Base-by-base conservation (phyloP, 2,113 vertebrate genomes). In the Vulpes vulpes region DNA sequence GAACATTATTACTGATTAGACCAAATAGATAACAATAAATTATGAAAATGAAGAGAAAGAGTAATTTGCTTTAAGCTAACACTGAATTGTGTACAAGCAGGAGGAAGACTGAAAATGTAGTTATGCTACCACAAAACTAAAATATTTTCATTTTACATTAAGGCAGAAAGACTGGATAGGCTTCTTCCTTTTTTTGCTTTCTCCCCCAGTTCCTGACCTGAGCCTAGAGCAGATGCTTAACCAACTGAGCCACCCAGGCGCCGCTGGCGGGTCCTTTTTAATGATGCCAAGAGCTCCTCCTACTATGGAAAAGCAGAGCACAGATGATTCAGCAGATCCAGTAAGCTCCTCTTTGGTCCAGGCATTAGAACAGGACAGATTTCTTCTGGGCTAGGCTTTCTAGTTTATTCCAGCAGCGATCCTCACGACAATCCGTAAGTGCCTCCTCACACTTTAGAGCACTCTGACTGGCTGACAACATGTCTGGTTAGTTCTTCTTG, bases 381-480 rank as follows among this genome's bases (percentile, higher is more conserved):
- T 20, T 76, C 71, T 60, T 80, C 57, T 53, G 8, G 25, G 8
- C 9, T 32, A 43, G 69, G 7, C 22, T 20, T 89, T 93, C 25
- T 84, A 30, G 27, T 43, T 81, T 53, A 89, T 90, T 87, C 91
- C 64, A 55, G 16, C n/a, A 25, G 38, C 16, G 17, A 22, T 38
- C 60, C 60, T 76, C 38, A 35, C 20, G 64, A 65, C 38, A 84
- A 69, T 35, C 89, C 84, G 55, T 38, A 9, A 92, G 60, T 25
- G 12, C 60, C 11, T 15, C 11, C 3, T 80, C 8, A 43, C 32
- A 23, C 65, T 65, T 80, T 64, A 57, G 25, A 55, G 15, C 91
- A 82, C 62, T 95, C 82, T 83, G 43, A 88, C 43, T 89, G 78
- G 38, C 23, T 91, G 53, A 84, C 71, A 94, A 57, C 17, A 25